These are phyloP conservation scores for Petroica traversi DNA, from an alignment of 2,113 vertebrate genomes.

Conservation along the genomic window DNA sequence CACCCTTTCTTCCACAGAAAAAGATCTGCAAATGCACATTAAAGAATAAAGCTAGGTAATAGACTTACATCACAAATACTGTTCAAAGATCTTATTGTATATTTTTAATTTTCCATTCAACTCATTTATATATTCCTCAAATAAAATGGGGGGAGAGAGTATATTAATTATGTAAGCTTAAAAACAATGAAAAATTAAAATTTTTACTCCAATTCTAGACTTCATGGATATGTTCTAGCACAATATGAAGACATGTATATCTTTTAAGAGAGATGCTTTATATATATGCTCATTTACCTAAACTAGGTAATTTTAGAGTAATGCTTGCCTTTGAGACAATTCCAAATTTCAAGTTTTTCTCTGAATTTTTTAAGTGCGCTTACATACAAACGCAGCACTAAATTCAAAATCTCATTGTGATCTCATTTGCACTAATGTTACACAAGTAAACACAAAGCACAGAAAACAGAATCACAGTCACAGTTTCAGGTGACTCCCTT, in stretches of 20 bases:
- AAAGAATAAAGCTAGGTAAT: conserved; percentile 46
- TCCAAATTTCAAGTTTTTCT: background rate
- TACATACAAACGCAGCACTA: background rate
- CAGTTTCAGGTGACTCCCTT: background rate
- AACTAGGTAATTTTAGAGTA: background rate
- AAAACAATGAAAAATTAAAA: background rate
- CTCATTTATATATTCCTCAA: background rate
- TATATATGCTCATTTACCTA: background rate
- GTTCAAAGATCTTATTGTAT: background rate
- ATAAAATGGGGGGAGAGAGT: background rate
- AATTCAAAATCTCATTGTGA: background rate
- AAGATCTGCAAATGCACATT: conserved; percentile 9
- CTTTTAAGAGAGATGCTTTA: background rate
- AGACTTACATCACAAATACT: background rate
- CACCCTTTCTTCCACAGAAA: background rate
- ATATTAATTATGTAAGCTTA: background rate
- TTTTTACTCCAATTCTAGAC: background rate
- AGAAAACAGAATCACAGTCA: background rate
- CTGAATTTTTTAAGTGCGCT: background rate
- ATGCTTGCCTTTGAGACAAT: background rate
- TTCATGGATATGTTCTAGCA: background rate
- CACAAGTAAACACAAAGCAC: fast-evolving
- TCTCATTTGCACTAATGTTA: background rate
- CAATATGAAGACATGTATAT: background rate
- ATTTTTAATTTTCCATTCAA: background rate